Evolutionary conservation across 2,113 vertebrate genomes (phyloP), one percentile per base, ranked within the genome.

Genomic region (Hemiprocne comata): DNA sequence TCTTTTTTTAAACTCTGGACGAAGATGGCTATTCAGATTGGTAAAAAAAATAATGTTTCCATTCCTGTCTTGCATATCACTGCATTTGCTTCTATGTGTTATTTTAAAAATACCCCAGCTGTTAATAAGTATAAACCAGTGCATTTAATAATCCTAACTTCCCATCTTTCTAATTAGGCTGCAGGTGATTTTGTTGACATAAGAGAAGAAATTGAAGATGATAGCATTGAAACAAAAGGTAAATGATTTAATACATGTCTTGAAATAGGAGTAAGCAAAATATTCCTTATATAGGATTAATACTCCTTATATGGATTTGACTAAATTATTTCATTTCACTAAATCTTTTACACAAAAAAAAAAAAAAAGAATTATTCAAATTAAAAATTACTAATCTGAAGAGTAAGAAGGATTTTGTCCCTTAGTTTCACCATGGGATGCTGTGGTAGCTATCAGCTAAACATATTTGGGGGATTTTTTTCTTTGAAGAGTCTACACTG

Each of bases 101-200:
- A 53, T 33, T 91, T 83, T 71, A 77, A 73, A 95, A 87, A 74
- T 67, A 38, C 2, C 20, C 57, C 28, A 44, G 25, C 42, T 75
- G 4, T 77, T 88, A 81, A 5, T 95, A 84, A 93, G 60, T 46
- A 54, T 90, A 53, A 73, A 13, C 7, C 28, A 26, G 34, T 82
- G 57, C 50, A 70, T 33, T 78, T 69, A 85, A 28, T 74, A 85
- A 93, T 92, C 83, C 46, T 53, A 61, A 58, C 72, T 93, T 93
- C 21, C 21, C 13, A 34, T 88, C 64, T 81, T 97, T 97, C 80
- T 90, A 78, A 84, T 94, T 88, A 99, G 99, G 97, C 88, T 96
- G 98, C 98, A 95, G 98, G 98, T 44, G 98, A 98, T 89, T 98
- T 98, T 97, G 97, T 99, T 92, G 99, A 99, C 94, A 99, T 99